Base-by-base conservation (phyloP, 2,888 invertebrate genomes). In the Toxonevra muliebris region DNA sequence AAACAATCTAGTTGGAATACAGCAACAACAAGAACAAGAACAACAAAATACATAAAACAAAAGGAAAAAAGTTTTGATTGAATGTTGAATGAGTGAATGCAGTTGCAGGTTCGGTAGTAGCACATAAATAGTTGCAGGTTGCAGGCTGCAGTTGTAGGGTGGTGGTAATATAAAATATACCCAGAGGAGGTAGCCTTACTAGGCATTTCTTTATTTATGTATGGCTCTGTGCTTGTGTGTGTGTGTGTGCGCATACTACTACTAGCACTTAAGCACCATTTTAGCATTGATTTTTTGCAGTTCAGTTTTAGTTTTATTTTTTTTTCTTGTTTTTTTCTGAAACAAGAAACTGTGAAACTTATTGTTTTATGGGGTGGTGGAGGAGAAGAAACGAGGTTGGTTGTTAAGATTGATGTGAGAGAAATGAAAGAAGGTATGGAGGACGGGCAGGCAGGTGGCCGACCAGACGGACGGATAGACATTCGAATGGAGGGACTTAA, bases 251-350 rank as follows among this genome's bases (percentile, higher is more conserved):
- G 19, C 12, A 60, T 2, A 17, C 57, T 43, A 60, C 17, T 2
- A 17, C 19, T 12, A 11, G 43, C 17, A 55, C 19, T 65, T 65
- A 59, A 66, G 57, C 61, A 50, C 42, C 52, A 52, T 57, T 58
- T 66, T 19, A 69, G 76, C 79, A 79, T 80, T 79, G 79, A 79
- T 80, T 79, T 78, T 80, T 71, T 13, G 12, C 41, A 19, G 11
- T 58, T 57, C 30, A 48, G 13, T 48, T 48, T 48, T 30, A 30
- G 30, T 30, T 48, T 48, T 48, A 48, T 42, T 9, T 63, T n/a
- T 45, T 45, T 48, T 48, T 48, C 17, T 42, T 58, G 58, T 15
- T 30, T 42, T 8, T 43, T 41, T 15, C 5, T n/a, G 48, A 48
- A 8, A 8, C 48, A 48, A 15, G n/a, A 48, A 15, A 48, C 4